Base-by-base conservation (phyloP, 2,113 vertebrate species). In the Sylvilagus bachmani region DNA sequence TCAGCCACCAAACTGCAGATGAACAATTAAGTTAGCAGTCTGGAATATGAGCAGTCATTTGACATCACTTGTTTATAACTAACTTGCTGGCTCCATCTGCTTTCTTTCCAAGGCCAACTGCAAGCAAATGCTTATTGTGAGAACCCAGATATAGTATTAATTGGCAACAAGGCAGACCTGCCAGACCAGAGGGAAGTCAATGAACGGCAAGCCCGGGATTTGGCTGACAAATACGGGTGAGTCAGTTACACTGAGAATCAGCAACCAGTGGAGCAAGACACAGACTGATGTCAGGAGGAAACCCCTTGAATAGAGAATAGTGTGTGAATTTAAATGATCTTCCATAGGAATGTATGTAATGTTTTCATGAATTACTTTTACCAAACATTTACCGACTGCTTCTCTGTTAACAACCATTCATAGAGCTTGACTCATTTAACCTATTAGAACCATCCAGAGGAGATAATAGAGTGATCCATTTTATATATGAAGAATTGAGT, bases 81-180 rank as follows among this genome's bases (percentile, higher is more conserved):
- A 75, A 96, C 49, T 51, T 85, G 79, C 82, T 62, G 55, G 1
- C 94, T 96, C 92, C 2, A 80, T 97, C 92, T 95, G 93, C 70
- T 97, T 97, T 92, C 75, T 70, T 89, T 97, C 95, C 95, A 96
- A 99, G 98, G 99, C 95, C 99, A 99, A 96, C 98, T 99, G 24
- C 99, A 99, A 98, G 99, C 99, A 77, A 99, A 99, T 31, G 99
- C 99, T 0, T 99, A 99, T 97, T 99, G 99, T 97, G 99, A 99
- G 98, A 99, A 99, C 96, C 99, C 99, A 66, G 99, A 99, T 83
- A 99, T 99, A 16, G 99, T 99, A 95, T 98, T 99, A 98, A 99
- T 99, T 29, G 99, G 99, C 69, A 99, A 99, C 98, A 99, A 99
- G 96, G 99, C 99, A 0, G 99, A 99, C 97, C 98, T 99, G 92